These are phyloP conservation scores for Schizothorax lantsangensis DNA, from an alignment of 2,797 vertebrate species.

Conservation along the genomic window DNA sequence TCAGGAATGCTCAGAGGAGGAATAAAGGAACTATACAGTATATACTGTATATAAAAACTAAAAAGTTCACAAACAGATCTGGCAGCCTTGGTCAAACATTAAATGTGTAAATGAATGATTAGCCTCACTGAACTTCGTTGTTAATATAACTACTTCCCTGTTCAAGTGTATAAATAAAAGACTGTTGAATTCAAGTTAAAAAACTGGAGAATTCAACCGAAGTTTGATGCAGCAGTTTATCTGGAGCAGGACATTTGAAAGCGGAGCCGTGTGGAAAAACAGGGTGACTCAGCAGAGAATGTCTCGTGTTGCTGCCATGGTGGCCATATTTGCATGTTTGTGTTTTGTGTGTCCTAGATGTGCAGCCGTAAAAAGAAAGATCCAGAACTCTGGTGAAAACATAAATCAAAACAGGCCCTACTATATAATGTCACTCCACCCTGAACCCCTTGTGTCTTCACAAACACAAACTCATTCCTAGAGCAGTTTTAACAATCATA, in stretches of 20 bases:
- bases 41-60: not conserved
- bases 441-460: not conserved
- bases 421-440: not conserved
- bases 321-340: slow-evolving; percentile 46
- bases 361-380: slow-evolving; percentile 5
- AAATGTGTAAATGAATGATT: slow-evolving; percentile 15
- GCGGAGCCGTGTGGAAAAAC: slow-evolving; percentile 42
- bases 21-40: not conserved
- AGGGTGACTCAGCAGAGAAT: slow-evolving; percentile 48
- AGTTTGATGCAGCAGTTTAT: slow-evolving; percentile 14
- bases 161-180: not conserved
- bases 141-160: slow-evolving; percentile 7
- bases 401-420: not conserved
- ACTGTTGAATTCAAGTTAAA: not conserved
- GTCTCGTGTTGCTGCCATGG: slow-evolving; percentile 36
- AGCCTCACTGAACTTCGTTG: not conserved
- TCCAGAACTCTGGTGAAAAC: slow-evolving; percentile 16
- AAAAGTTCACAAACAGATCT: not conserved
- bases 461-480: not conserved
- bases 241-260: slow-evolving; percentile 32
- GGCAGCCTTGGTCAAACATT: slow-evolving; percentile 16
- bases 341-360: slow-evolving; percentile 15
- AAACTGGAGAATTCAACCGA: not conserved
- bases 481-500: not conserved
- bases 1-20: not conserved